Percentiles rank a stretch among this genome's conserved stretches.
Evolutionary conservation across 2,113 vertebrate genomes (phyloP).

Genomic region (Peromyscus californicus): DNA sequence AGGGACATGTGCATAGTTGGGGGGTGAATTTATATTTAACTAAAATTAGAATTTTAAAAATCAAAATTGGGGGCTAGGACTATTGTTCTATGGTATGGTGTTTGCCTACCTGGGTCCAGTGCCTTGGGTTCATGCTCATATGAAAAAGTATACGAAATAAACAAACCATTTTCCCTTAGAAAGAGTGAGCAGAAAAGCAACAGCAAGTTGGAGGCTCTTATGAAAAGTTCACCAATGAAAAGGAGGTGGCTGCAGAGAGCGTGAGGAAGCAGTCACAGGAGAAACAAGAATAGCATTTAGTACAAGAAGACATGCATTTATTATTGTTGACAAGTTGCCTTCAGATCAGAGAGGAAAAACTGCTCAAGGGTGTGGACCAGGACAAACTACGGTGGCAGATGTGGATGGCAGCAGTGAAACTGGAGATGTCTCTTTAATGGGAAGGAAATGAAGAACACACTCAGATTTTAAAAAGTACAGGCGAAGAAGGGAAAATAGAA

Average conservation of each 20-base stretch:
- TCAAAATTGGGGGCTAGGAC: not conserved
- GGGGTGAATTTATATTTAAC: not conserved
- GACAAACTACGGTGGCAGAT: not conserved
- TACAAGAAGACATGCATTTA: not conserved
- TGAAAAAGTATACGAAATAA: not conserved
- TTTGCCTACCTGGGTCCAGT: not conserved
- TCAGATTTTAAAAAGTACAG: not conserved
- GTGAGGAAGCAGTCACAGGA: not conserved
- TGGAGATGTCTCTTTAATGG: not conserved
- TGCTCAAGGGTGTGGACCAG: not conserved
- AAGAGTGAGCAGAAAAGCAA: not conserved
- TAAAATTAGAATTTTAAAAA: not conserved
- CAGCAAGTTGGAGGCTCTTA: not conserved
- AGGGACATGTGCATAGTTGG: not conserved
- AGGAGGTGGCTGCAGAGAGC: not conserved
- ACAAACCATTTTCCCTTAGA: not conserved
- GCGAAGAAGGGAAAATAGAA: not conserved
- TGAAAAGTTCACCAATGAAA: not conserved
- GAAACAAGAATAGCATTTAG: not conserved
- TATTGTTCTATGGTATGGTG: not conserved
- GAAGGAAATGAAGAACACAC: not conserved
- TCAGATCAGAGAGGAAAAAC: not conserved
- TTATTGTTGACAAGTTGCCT: not conserved
- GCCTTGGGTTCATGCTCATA: not conserved
- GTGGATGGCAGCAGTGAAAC: not conserved